A percentile compares a stretch with the other conserved stretches of the same genome.
Evolutionary conservation across 2,113 vertebrate species (phyloP).

Genomic region (Antechinus flavipes): DNA sequence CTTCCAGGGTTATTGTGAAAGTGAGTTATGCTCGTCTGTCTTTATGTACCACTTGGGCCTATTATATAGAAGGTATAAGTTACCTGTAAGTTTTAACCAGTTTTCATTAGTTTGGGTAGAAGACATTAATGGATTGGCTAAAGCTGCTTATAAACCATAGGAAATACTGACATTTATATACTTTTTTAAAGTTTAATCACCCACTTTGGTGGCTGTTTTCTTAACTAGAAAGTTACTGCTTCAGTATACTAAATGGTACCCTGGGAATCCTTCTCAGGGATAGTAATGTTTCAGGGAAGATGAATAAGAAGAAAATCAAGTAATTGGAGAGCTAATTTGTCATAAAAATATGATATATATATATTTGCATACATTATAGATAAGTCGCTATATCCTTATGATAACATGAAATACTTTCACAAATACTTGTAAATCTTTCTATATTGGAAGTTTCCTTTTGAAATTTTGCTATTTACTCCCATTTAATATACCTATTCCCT

Average conservation of each 20-base stretch:
- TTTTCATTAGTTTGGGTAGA: not conserved
- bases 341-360: not conserved
- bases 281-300: not conserved
- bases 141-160: not conserved
- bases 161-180: not conserved
- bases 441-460: not conserved
- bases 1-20: not conserved
- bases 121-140: not conserved
- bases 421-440: not conserved
- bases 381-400: not conserved
- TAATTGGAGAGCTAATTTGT: not conserved
- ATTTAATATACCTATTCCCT: not conserved
- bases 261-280: not conserved
- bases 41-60: not conserved
- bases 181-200: not conserved
- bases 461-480: not conserved
- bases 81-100: not conserved
- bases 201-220: not conserved
- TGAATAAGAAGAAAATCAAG: not conserved
- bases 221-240: not conserved
- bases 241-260: not conserved
- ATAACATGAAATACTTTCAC: not conserved
- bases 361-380: not conserved
- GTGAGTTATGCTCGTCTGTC: not conserved
- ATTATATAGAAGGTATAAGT: not conserved